Percentiles rank a stretch among this genome's conserved stretches.
Evolutionary conservation across 2,888 invertebrate species (phyloP).

Genomic region (Uropetala carovei): DNA sequence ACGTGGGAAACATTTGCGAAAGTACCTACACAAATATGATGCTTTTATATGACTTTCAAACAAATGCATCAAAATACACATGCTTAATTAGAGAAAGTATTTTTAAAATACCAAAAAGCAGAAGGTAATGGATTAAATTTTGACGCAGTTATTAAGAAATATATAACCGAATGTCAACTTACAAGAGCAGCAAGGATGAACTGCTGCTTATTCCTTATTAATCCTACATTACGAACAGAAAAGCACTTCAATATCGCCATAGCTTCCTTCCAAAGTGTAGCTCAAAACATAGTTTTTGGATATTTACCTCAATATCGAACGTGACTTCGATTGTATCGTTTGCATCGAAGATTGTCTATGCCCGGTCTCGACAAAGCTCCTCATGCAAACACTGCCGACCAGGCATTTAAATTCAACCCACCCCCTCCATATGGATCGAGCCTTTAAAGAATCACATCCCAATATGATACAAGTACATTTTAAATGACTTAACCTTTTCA

Average conservation of each 20-base stretch:
- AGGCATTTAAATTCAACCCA: too few species aligned
- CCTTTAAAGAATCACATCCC: too few species aligned
- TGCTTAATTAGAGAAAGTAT: not conserved
- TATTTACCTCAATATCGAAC: too few species aligned
- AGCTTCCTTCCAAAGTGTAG: too few species aligned
- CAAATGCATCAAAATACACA: not conserved
- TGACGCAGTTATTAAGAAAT: not conserved
- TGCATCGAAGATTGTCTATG: too few species aligned
- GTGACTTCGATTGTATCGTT: too few species aligned
- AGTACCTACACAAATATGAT: not conserved
- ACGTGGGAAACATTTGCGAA: not conserved
- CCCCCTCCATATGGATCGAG: too few species aligned
- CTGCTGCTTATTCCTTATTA: not conserved
- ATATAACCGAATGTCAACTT: not conserved
- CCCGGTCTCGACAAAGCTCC: too few species aligned
- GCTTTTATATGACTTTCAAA: not conserved
- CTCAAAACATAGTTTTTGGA: too few species aligned
- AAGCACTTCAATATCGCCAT: slow-evolving; percentile 40
- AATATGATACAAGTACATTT: too few species aligned
- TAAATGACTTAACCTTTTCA: too few species aligned
- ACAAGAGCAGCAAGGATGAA: slow-evolving; percentile 40
- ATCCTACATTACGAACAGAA: not conserved
- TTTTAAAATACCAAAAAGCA: not conserved
- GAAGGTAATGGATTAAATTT: not conserved
- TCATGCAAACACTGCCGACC: too few species aligned